Evolutionary conservation across 2,888 invertebrate genomes (phyloP).

Genomic region (Nudaria mundana): DNA sequence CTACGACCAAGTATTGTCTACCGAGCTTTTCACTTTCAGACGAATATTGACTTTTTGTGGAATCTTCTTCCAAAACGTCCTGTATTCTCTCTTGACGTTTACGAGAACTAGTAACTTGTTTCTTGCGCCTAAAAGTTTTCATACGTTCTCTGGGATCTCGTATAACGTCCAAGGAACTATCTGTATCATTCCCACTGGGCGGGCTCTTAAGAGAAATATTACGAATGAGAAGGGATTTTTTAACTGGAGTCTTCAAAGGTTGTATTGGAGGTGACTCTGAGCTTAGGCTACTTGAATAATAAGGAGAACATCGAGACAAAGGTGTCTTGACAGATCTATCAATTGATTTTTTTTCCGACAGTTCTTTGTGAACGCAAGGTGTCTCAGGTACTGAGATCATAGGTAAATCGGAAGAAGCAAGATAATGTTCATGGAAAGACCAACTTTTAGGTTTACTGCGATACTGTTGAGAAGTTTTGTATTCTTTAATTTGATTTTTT

Average conservation of each 20-base stretch:
- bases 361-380: slow-evolving; percentile 70
- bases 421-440: slow-evolving; percentile 84
- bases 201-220: slow-evolving; percentile 85
- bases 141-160: slow-evolving; percentile 85
- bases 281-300: slow-evolving; percentile 88
- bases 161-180: slow-evolving; percentile 85
- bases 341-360: slow-evolving; percentile 62
- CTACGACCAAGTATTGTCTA: slow-evolving; percentile 60
- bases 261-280: slow-evolving; percentile 87
- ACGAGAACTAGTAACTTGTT: slow-evolving; percentile 82
- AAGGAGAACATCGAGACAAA: slow-evolving; percentile 86
- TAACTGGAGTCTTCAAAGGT: slow-evolving; percentile 83
- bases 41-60: slow-evolving; percentile 74
- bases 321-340: slow-evolving; percentile 78
- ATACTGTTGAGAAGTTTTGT: slow-evolving; percentile 79
- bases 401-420: slow-evolving; percentile 78
- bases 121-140: slow-evolving; percentile 85
- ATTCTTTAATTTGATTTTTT: slow-evolving; percentile 83
- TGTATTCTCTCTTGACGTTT: slow-evolving; percentile 80
- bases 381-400: slow-evolving; percentile 79
- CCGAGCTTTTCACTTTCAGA: slow-evolving; percentile 74
- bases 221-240: slow-evolving; percentile 82
- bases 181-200: slow-evolving; percentile 88
- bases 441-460: slow-evolving; percentile 82
- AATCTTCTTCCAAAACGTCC: slow-evolving; percentile 77